These are phyloP conservation scores for Ellobius talpinus DNA, from an alignment of 2,113 vertebrate species.

Conservation along the genomic window DNA sequence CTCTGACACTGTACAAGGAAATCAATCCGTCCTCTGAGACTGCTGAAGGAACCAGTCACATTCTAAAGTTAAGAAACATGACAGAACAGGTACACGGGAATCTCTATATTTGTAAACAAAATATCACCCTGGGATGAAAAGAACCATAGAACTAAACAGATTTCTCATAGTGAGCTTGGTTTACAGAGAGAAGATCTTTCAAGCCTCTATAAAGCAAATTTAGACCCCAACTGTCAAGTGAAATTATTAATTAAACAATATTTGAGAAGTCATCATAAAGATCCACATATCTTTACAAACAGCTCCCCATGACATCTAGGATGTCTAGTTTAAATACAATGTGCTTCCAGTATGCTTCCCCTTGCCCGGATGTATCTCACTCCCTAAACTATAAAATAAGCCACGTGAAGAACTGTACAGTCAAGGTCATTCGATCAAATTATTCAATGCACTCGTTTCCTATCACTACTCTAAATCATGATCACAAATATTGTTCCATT, in stretches of 20 bases:
- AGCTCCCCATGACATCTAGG: not conserved
- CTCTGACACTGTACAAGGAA: conserved; percentile 51
- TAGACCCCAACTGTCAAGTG: conserved; percentile 10
- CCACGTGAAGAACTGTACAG: not conserved
- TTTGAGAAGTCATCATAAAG: conserved; percentile 34
- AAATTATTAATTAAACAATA: conserved; percentile 22
- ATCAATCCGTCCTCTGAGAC: conserved; percentile 79
- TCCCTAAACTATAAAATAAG: conserved; percentile 33
- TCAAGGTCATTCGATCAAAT: not conserved
- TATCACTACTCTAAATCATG: conserved; percentile 9
- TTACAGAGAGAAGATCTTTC: not conserved
- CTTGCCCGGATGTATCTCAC: not conserved
- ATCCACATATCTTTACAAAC: not conserved
- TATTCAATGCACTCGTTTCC: conserved; percentile 20
- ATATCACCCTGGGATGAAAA: conserved; percentile 61
- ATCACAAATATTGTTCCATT: not conserved
- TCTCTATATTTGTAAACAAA: conserved; percentile 73
- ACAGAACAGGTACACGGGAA: conserved; percentile 33
- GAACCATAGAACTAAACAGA: conserved; percentile 56
- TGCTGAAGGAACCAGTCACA: conserved; percentile 71
- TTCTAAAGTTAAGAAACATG: conserved; percentile 70
- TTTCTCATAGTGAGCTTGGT: not conserved
- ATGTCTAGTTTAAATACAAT: conserved; percentile 44
- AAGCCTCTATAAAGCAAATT: not conserved
- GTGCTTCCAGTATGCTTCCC: conserved; percentile 6